Evolutionary conservation across 1,140 invertebrate species (phyloP).

Genomic region (Eubasilissa regina): DNA sequence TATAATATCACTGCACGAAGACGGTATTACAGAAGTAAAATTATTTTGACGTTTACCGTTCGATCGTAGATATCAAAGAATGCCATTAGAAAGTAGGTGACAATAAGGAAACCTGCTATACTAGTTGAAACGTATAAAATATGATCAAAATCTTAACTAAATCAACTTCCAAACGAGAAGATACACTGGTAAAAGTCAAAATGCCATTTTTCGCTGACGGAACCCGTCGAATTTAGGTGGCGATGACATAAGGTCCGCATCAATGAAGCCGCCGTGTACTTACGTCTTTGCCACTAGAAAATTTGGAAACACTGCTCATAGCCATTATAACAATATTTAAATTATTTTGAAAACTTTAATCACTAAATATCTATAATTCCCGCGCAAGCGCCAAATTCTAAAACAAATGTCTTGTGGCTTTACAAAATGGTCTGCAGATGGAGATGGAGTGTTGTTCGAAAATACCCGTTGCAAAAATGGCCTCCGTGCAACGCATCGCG

Average conservation of each 20-base stretch:
- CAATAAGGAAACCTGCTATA: not conserved
- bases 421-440: conserved; percentile 55
- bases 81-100: conserved; percentile 36
- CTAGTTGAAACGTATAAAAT: not conserved
- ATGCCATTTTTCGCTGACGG: not conserved
- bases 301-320: conserved; percentile 46
- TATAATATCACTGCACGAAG: not conserved
- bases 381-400: conserved; percentile 38
- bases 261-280: conserved; percentile 45
- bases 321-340: conserved; percentile 40
- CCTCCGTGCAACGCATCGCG: conserved; percentile 25
- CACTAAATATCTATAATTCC: conserved; percentile 37
- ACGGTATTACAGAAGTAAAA: not conserved
- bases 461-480: conserved; percentile 46
- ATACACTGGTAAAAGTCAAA: conserved; percentile 5
- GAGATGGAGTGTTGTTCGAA: conserved; percentile 47
- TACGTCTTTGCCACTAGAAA: conserved; percentile 42
- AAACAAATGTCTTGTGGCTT: conserved; percentile 48
- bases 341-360: conserved; percentile 35
- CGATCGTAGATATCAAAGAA: not conserved
- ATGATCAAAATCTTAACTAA: not conserved
- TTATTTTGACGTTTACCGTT: conserved; percentile 28
- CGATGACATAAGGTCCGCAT: conserved; percentile 46
- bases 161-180: not conserved
- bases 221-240: conserved; percentile 18